A percentile compares a stretch with the other conserved stretches of the same genome.
These are phyloP conservation scores for Tuberolachnus salignus DNA, from an alignment of 2,888 invertebrate species.

Conservation along the genomic window DNA sequence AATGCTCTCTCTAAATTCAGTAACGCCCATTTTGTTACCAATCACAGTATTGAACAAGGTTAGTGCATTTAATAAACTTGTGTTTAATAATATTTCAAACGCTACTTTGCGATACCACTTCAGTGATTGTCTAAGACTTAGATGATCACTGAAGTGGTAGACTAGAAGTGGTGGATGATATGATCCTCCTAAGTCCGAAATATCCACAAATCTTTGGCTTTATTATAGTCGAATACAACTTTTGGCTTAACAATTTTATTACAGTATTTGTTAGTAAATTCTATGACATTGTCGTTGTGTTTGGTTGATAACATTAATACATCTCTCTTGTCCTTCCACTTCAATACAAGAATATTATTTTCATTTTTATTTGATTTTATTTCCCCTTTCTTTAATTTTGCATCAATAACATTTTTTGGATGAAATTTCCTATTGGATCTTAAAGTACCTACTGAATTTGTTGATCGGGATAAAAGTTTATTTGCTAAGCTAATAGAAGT, in stretches of 20 bases:
- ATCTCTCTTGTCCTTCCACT: conserved; percentile 26
- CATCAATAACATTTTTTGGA: background rate
- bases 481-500: conserved; percentile 6
- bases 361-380: background rate
- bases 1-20: conserved; percentile 14
- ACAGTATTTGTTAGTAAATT: background rate
- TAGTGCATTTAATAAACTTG: conserved; percentile 12
- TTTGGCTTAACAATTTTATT: background rate
- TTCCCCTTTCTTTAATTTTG: conserved; percentile 15
- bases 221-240: conserved; percentile 11
- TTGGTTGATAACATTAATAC: conserved; percentile 9
- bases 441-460: conserved; percentile 18
- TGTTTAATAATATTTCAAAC: conserved; percentile 5
- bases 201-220: conserved; percentile 15
- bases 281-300: background rate
- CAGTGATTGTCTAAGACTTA: conserved; percentile 5
- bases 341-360: conserved; percentile 4
- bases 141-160: no score
- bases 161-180: conserved; percentile 6
- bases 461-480: background rate
- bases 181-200: conserved; percentile 1
- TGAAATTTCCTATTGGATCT: conserved; percentile 17
- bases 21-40: conserved; percentile 5
- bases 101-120: conserved; percentile 36
- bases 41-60: conserved; percentile 12